Conservation (phyloP, 1,140 invertebrate species). For the Meteorus sp. region DNA sequence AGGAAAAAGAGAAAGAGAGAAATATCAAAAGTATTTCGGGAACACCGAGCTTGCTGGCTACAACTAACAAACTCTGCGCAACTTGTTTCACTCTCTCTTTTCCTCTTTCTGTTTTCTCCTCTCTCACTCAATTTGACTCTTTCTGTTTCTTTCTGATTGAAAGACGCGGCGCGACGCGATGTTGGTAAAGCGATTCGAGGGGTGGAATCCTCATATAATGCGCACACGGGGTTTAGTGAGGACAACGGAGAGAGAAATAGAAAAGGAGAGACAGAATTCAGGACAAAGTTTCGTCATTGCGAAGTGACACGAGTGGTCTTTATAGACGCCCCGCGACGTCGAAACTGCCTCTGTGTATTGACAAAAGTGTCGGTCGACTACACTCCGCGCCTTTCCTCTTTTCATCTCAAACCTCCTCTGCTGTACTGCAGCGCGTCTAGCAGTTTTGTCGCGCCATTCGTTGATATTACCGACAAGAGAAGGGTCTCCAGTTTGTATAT, state of each 20-base stretch:
- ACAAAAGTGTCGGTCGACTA: slow-evolving; percentile 57
- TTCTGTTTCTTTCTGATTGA: too few relatives aligned
- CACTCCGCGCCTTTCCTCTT: slow-evolving; percentile 14
- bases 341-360: slow-evolving; percentile 48
- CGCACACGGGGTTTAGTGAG: too few relatives aligned
- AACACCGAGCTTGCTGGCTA: slow-evolving; percentile 43
- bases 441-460: slow-evolving; percentile 51
- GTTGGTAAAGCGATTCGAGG: slow-evolving; percentile 3
- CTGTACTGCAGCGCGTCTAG: too few relatives aligned
- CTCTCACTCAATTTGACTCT: too few relatives aligned
- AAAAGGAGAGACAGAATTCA: slow-evolving; percentile 44
- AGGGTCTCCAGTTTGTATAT: slow-evolving; percentile 34
- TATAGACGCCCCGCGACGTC: slow-evolving; percentile 50
- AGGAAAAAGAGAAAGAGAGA: background rate
- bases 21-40: slow-evolving; percentile 16
- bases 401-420: too few relatives aligned
- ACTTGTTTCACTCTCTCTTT: slow-evolving; percentile 17
- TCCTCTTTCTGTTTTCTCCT: too few relatives aligned
- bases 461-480: slow-evolving; percentile 53
- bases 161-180: too few relatives aligned
- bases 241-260: slow-evolving; percentile 17
- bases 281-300: slow-evolving; percentile 61
- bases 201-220: too few relatives aligned
- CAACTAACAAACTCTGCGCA: slow-evolving; percentile 48
- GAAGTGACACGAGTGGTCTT: slow-evolving; percentile 62